A percentile compares a stretch with the other conserved stretches of the same genome.
These are phyloP conservation scores for Cydia amplana DNA, from an alignment of 1,140 invertebrate species.

Conservation along the genomic window DNA sequence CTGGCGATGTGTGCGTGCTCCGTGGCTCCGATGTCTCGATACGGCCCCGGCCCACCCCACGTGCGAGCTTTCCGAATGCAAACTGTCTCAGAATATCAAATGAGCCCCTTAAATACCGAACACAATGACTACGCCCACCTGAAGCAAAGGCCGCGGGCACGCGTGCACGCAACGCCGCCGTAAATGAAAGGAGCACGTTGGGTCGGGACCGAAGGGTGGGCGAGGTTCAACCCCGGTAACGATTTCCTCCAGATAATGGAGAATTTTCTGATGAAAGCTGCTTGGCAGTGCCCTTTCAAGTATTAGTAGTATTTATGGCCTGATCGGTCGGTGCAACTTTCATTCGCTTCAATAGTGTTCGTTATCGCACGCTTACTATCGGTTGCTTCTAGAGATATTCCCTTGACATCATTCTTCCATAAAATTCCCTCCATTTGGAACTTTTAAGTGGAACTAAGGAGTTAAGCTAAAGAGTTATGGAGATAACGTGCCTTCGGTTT, in stretches of 20 bases:
- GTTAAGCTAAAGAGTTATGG: constrained; percentile 54
- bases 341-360: constrained; percentile 60
- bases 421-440: constrained; percentile 46
- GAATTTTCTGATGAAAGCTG: constrained; percentile 77
- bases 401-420: constrained; percentile 27
- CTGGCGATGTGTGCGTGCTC: constrained; percentile 43
- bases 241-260: constrained; percentile 77
- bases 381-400: constrained; percentile 46
- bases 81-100: constrained; percentile 78
- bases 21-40: constrained; percentile 62
- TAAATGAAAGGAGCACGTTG: constrained; percentile 69
- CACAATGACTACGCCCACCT: constrained; percentile 76
- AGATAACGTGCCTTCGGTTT: constrained; percentile 53
- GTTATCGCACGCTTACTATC: constrained; percentile 62
- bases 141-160: constrained; percentile 70
- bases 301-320: constrained; percentile 73
- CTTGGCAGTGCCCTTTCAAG: constrained; percentile 71
- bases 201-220: constrained; percentile 65
- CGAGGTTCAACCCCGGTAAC: constrained; percentile 71
- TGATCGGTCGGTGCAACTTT: constrained; percentile 67
- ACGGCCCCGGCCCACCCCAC: constrained; percentile 54
- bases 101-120: constrained; percentile 77
- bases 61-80: constrained; percentile 73
- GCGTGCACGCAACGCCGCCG: constrained; percentile 73
- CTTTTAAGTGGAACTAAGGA: constrained; percentile 48